phyloP scores from a whole-genome alignment of 2,888 invertebrate species.

The Strigamia transsilvanica region DNA sequence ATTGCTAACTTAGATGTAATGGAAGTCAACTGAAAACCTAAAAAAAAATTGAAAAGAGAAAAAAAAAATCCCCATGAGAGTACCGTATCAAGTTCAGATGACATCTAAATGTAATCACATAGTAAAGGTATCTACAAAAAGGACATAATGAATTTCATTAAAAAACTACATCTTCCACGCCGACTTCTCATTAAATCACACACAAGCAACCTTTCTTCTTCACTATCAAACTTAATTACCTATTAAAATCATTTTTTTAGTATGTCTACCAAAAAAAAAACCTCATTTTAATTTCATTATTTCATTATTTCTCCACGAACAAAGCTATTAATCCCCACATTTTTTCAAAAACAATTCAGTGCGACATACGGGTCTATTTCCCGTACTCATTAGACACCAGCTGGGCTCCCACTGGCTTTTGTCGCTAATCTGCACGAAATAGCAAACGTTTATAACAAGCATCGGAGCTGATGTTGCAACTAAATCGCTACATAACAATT shows the following conservation, averaged over 20 bases:
- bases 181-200: not conserved
- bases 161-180: too few species aligned
- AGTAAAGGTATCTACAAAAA: too few species aligned
- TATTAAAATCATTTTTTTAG: too few species aligned
- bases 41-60: not conserved
- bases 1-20: not conserved
- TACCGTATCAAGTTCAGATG: not conserved
- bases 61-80: not conserved
- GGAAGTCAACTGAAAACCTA: not conserved
- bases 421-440: constrained; percentile 42
- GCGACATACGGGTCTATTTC: not conserved
- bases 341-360: not conserved
- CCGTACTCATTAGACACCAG: constrained; percentile 38
- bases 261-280: too few species aligned
- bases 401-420: not conserved
- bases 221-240: not conserved
- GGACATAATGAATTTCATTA: too few species aligned
- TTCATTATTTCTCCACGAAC: too few species aligned
- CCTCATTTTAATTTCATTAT: too few species aligned
- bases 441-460: constrained; percentile 31
- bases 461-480: constrained; percentile 16
- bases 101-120: not conserved
- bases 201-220: not conserved
- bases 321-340: too few species aligned
- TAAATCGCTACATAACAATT: constrained; percentile 14